Evolutionary conservation across 2,797 vertebrate genomes (phyloP), one percentile per base, ranked within the genome.

Genomic region (Sebastes glaucus): DNA sequence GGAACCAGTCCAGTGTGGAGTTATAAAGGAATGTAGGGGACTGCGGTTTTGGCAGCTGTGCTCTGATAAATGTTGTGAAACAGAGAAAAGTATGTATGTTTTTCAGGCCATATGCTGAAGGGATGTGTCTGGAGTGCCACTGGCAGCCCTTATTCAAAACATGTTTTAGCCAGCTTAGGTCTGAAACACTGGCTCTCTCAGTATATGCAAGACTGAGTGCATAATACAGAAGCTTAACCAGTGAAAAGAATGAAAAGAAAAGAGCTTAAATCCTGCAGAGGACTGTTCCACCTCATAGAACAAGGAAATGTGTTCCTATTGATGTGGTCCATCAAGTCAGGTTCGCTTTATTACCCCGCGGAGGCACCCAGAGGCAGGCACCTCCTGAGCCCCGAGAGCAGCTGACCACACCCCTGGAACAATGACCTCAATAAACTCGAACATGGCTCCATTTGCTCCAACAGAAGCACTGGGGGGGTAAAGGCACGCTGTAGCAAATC

Each of bases 321-420:
- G 89, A 93, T 91, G 91, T 82, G 81, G 83, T 86, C 89, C 77
- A 82, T 92, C 87, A 85, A 90, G 83, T 86, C 82, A 81, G 83
- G 78, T 85, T 79, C 27, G 67, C 77, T 87, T 88, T 88, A 86
- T 83, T 90, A 87, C 86, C 83, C 83, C 1, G 11, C 2, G 23
- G 89, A 86, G 83, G 81, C 84, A 85, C 78, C 87, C 85, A 59
- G 78, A 81, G 85, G 61, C 93, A 81, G 86, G 85, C 88, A 92
- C 90, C 91, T 82, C 74, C 75, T 80, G 87, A 81, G 83, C 75
- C 81, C 81, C 32, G 35, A 57, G 77, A 86, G 81, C 79, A 85
- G 86, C 83, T 90, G 92, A 93, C 92, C 94, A 93, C 92, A 93
- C 91, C 93, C 78, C 84, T 86, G 89, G 90, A 93, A 94, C 90